These are phyloP conservation scores for Synodontis membranacea DNA, from an alignment of 2,113 vertebrate species.

Conservation along the genomic window DNA sequence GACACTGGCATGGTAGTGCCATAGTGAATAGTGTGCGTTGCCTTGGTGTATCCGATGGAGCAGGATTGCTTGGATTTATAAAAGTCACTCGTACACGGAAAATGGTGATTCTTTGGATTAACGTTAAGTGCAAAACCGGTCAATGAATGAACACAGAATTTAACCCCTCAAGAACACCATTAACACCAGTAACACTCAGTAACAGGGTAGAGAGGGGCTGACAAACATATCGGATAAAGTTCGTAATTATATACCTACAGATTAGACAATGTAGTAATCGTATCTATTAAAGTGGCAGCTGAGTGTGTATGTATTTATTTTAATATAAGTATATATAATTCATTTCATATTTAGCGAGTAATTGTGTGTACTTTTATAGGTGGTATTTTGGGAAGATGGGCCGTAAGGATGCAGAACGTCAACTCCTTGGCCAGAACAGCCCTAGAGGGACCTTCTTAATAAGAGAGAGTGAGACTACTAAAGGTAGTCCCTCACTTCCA, in stretches of 20 bases:
- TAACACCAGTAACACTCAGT: not conserved
- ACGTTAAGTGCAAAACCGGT: not conserved
- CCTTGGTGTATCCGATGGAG: not conserved
- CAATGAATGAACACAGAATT: not conserved
- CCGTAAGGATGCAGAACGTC: constrained; percentile 90
- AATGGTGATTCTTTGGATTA: not conserved
- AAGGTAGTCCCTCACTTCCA: no score
- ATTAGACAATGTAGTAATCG: not conserved
- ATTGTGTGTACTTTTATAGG: constrained; percentile 65
- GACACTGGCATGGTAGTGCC: not conserved
- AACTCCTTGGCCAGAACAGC: constrained; percentile 81
- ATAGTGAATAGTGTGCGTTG: not conserved
- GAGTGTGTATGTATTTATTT: not conserved
- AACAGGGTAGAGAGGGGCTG: not conserved
- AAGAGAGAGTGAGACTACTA: constrained; percentile 92
- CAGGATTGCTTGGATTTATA: no score
- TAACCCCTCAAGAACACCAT: not conserved
- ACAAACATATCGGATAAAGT: not conserved
- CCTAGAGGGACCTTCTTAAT: constrained; percentile 87
- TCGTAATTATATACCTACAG: not conserved
- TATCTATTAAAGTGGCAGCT: not conserved
- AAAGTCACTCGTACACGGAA: not conserved
- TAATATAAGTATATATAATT: not conserved
- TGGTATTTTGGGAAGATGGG: constrained; percentile 97
- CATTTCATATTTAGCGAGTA: not conserved